Base-by-base conservation (phyloP, 1,140 invertebrate genomes). In the Leptestheria dahalacensis region DNA sequence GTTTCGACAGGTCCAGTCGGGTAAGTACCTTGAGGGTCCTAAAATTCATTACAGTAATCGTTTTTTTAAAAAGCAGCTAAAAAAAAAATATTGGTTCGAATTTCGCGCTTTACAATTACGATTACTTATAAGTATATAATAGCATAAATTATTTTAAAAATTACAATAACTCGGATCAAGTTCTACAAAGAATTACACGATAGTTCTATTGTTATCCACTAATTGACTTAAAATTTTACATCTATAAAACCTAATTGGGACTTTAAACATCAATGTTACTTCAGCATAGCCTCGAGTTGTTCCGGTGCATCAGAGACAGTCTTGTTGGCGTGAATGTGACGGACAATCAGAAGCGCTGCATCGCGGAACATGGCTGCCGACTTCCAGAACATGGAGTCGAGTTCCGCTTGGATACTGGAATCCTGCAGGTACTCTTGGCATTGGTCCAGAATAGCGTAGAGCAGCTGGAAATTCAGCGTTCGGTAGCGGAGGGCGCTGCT, bases 341-440 rank as follows among this genome's bases (percentile, higher is more conserved):
- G 58, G 29, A 60, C 20, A 25, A 49, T 29, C 12, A 29, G 18
- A 2, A 60, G 11, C 12, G 48, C 58, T 18, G 29, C 20, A 26
- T n/a, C 24, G 18, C 4, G 11, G 24, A 60, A 50, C 23, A 18
- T 23, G 3, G 50, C 49, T 10, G 48, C 48, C 3, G 25, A 29
- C 41, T 48, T 41, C 48, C 58, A 60, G 25, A 60, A 60, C 24
- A 50, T 26, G 25, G 26, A 24, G 49, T 50, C 70, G 21, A 55
- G 26, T 33, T 25, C 26, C 3, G 26, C 23, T 26, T 55, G 26
- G 53, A 33, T 26, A 15, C 23, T 3, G 21, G 26, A 21, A 12
- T 33, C 53, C 15, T 41, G 6, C 6, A 41, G 33, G 15, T 9
- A 6, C 15, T 41, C 15, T 41, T 15, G 6, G 15, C 15, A 9